A percentile compares a stretch with the other conserved stretches of the same genome.
Conservation (phyloP, 2,113 vertebrate genomes). For the Pan troglodytes region DNA sequence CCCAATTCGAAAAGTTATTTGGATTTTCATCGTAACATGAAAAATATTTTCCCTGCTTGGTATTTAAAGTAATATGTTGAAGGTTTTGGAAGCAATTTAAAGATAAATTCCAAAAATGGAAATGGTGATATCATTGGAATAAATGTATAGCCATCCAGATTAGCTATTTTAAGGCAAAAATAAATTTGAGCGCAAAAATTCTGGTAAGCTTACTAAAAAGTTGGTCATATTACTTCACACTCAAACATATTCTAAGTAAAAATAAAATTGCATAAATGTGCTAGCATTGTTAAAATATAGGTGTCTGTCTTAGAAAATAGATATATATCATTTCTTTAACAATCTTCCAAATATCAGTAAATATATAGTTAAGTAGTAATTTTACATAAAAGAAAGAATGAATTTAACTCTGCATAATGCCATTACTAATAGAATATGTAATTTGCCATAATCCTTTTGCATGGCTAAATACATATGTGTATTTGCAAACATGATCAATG, state of each 20-base stretch:
- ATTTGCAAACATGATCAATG: not conserved
- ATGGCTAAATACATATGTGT: not conserved
- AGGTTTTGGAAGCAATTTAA: not conserved
- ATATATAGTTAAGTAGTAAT: not conserved
- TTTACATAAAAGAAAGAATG: not conserved
- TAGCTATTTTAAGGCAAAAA: not conserved
- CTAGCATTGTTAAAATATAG: not conserved
- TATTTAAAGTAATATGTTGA: constrained; percentile 39
- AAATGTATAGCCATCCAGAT: not conserved
- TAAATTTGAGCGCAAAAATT: not conserved
- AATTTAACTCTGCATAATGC: not conserved
- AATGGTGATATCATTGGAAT: not conserved
- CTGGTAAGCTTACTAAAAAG: not conserved
- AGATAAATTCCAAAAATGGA: constrained; percentile 31
- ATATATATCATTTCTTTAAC: not conserved
- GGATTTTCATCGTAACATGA: constrained; percentile 40
- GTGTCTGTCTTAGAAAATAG: not conserved
- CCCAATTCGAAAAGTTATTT: constrained; percentile 18
- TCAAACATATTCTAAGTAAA: not conserved
- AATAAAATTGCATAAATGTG: not conserved
- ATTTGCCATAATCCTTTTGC: not conserved
- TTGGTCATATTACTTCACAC: not conserved
- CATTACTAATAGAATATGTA: not conserved
- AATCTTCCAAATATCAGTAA: not conserved
- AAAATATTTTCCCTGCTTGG: not conserved